phyloP scores from a whole-genome alignment of 2,888 invertebrate species.

The Prosopocoilus inquinatus region DNA sequence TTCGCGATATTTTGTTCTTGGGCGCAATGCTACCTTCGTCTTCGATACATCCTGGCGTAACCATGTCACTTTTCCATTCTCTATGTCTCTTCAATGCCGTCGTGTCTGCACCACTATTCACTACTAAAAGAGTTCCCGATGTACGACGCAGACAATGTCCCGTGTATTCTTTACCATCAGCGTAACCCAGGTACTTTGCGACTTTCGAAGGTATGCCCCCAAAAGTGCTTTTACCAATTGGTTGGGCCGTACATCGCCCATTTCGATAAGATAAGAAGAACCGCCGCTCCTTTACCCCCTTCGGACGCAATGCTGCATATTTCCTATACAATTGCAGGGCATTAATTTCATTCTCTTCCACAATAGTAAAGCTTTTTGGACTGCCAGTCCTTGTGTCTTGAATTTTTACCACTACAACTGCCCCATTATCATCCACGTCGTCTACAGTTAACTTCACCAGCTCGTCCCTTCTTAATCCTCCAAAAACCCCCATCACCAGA shows the following conservation, averaged over 20 bases:
- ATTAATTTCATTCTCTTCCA: too few species aligned
- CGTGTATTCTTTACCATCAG: neutral
- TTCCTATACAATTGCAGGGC: too few species aligned
- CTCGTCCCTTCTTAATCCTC: neutral
- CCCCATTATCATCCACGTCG: neutral
- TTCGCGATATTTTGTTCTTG: neutral
- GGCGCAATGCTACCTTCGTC: neutral
- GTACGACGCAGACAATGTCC: neutral
- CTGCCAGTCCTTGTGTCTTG: neutral
- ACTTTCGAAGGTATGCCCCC: too few species aligned
- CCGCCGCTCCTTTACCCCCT: neutral
- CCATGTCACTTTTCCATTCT: neutral
- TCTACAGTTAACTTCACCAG: neutral
- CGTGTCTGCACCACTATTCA: neutral
- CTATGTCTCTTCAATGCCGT: neutral
- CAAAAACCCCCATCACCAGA: neutral
- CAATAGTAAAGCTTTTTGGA: neutral
- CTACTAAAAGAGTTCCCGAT: neutral
- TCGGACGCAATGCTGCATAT: neutral
- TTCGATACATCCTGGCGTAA: neutral
- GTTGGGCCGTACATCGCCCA: neutral
- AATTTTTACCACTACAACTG: neutral
- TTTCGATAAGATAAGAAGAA: neutral
- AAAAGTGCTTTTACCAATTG: neutral
- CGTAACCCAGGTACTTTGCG: neutral